Evolutionary conservation across 2,888 invertebrate genomes (phyloP).

Genomic region (Dendrolimus houi): DNA sequence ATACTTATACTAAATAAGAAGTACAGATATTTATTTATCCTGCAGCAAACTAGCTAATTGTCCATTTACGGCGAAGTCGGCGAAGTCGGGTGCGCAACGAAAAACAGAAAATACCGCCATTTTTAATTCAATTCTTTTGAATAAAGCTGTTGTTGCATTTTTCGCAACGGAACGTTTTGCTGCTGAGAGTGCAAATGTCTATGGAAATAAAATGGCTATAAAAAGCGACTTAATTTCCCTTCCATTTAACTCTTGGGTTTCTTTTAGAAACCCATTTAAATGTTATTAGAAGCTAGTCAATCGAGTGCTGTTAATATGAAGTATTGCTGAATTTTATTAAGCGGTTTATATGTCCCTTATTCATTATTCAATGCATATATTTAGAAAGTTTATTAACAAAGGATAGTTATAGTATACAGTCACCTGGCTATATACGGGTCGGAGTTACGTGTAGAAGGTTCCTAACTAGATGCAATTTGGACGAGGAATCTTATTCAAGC

Average conservation of each 20-base stretch:
- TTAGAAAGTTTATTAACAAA: too few relatives aligned
- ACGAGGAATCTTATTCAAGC: too few relatives aligned
- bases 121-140: constrained; percentile 69
- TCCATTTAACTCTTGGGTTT: constrained; percentile 4
- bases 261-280: too few relatives aligned
- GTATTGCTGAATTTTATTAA: too few relatives aligned
- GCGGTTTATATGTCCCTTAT: too few relatives aligned
- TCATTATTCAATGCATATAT: too few relatives aligned
- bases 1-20: neutral
- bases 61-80: constrained; percentile 65
- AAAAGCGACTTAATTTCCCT: constrained; percentile 53
- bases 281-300: too few relatives aligned
- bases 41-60: constrained; percentile 44
- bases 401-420: too few relatives aligned
- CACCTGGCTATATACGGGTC: too few relatives aligned
- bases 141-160: constrained; percentile 63
- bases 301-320: too few relatives aligned
- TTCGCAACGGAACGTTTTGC: constrained; percentile 40
- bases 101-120: constrained; percentile 64
- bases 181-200: constrained; percentile 52
- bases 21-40: neutral
- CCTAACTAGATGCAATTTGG: too few relatives aligned
- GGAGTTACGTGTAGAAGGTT: too few relatives aligned
- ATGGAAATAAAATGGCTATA: constrained; percentile 50
- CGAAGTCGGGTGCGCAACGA: constrained; percentile 53